Evolutionary conservation across 2,888 invertebrate species (phyloP), one percentile per base, ranked within the genome.

Genomic region (Dicycla oo): DNA sequence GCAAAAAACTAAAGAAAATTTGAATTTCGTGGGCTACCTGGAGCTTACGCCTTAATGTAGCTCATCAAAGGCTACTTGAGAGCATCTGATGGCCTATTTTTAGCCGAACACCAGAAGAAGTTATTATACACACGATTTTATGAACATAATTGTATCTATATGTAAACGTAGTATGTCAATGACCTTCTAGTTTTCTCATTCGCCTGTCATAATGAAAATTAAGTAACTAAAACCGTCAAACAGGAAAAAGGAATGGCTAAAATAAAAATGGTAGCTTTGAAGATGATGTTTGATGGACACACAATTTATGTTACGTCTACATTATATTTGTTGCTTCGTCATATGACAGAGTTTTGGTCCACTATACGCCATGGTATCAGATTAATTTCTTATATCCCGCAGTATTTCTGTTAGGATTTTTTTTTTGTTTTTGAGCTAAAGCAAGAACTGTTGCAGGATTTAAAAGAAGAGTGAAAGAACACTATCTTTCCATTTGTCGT

Each of bases 211-310:
- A 30, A 62, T 15, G 53, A 58, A 40, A 40, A 54, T 78, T 63
- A 77, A 67, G 58, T 54, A 23, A 49, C 10, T 34, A 60, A 65
- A 5, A 51, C 73, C 8, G 62, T 57, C 61, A 64, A 61, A 78
- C 73, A 58, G 57, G 61, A 65, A 68, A 62, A 69, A 69, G 26
- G 1, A 5, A 13, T 11, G 53, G 8, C 69, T 54, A 3, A 64
- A 78, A 78, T 78, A 68, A 78, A 75, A 64, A 68, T 75, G 30
- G 45, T 15, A 7, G 18, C 51, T 66, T 53, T 47, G 45, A 66
- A 73, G 51, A 66, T 58, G n/a, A 73, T 40, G 30, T 53, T 74
- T 65, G 58, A 73, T 74, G 51, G 57, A 66, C 30, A 34, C 23
- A 30, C 40, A 18, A 57, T 51, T 34, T 38, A 45, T 54, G 47